phyloP scores from a whole-genome alignment of 2,113 vertebrate genomes.

The Drymodes brunneopygia region DNA sequence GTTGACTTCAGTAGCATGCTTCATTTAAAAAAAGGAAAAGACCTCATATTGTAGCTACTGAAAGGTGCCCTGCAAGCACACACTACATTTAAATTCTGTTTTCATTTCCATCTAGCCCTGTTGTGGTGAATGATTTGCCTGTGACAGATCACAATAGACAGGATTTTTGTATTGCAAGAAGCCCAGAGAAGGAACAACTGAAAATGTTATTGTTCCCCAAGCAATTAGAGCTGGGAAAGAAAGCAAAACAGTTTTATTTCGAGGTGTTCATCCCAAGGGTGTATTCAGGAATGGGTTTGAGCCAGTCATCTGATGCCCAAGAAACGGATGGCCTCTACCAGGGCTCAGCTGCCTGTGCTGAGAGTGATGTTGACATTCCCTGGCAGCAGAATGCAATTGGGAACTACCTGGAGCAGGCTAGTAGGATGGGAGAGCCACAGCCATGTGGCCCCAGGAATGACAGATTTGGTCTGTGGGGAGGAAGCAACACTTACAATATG shows the following conservation, averaged over 20 bases:
- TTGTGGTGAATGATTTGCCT: background rate
- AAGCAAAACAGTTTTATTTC: background rate
- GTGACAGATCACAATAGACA: background rate
- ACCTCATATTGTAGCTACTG: background rate
- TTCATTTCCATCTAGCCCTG: background rate
- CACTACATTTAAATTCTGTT: background rate
- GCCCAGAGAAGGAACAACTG: background rate
- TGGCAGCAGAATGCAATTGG: fast-evolving
- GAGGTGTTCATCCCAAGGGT: background rate
- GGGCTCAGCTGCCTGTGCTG: background rate
- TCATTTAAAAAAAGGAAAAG: background rate
- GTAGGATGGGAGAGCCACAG: background rate
- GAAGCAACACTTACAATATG: background rate
- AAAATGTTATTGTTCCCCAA: background rate
- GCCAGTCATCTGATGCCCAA: background rate
- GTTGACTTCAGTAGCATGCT: background rate
- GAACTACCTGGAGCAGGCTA: background rate
- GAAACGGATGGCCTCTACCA: background rate
- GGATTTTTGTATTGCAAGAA: background rate
- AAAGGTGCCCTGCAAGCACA: background rate
- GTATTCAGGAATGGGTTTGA: background rate
- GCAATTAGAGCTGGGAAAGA: background rate
- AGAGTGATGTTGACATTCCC: background rate
- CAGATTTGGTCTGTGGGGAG: background rate
- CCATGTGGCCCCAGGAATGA: fast-evolving